phyloP scores from a whole-genome alignment of 2,113 vertebrate genomes.

The Pungitius pungitius region DNA sequence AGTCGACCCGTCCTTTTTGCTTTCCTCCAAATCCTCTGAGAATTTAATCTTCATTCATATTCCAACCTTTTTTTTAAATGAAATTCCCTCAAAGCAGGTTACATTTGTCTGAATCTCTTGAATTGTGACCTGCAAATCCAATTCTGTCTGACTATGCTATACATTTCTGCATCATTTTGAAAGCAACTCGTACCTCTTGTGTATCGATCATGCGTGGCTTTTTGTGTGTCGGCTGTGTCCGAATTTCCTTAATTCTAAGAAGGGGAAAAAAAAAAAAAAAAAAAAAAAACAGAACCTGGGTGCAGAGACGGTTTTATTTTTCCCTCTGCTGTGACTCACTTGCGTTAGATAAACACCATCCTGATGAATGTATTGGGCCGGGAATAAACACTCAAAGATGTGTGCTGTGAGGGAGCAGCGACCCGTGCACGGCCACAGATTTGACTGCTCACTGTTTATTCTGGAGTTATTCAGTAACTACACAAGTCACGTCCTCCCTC shows the following conservation, averaged over 20 bases:
- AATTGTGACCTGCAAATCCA: not conserved
- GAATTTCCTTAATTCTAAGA: not conserved
- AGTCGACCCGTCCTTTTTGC: not conserved
- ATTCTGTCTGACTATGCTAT: not conserved
- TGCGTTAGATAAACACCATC: not conserved
- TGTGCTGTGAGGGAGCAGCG: not conserved
- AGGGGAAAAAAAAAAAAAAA: too few relatives aligned
- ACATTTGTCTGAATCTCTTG: too few relatives aligned
- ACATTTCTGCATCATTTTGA: not conserved
- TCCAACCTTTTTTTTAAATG: too few relatives aligned
- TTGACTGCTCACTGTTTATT: slow-evolving; percentile 49
- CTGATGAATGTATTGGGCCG: not conserved
- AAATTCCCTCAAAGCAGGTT: not conserved
- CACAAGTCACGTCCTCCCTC: slow-evolving; percentile 11
- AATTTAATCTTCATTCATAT: not conserved
- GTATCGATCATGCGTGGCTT: not conserved
- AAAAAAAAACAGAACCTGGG: not conserved
- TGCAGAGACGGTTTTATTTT: not conserved
- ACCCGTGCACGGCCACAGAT: not conserved
- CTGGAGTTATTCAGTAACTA: slow-evolving; percentile 61
- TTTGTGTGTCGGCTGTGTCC: not conserved
- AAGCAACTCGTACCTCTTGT: not conserved
- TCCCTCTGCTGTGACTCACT: not conserved
- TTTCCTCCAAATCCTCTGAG: not conserved
- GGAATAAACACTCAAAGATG: not conserved